Base-by-base conservation (phyloP, 2,888 invertebrate genomes). In the Drosophila macrospina region DNA sequence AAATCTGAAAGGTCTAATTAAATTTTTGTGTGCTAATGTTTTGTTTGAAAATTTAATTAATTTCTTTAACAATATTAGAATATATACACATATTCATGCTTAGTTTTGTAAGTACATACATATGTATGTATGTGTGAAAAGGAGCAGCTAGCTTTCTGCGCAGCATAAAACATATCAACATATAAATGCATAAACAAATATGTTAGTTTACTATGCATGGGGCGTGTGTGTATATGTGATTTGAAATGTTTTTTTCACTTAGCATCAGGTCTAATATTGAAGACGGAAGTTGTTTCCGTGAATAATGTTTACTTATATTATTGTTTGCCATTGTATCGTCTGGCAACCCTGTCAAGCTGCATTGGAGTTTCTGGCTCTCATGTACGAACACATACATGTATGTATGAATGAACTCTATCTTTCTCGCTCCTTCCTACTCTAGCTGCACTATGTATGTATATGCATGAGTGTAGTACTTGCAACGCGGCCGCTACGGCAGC, bases 361-460 rank as follows among this genome's bases (percentile, higher is more conserved):
- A 78, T 66, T 76, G 73, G 69, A 73, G 76, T 73, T 76, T 62
- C 62, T 39, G 52, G 30, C 41, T 64, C 67, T 55, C 61, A 54
- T 72, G 32, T 56, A 64, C 45, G 28, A 16, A 56, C 56, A 48
- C 61, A 42, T 10, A 36, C 34, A 61, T 28, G 11, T 20, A 39
- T 16, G 15, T 4, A 7, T 32, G 32, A 44, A 39, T 15, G 28
- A 48, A 59, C 39, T 47, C 39, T 47, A 34, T 55, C 51, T 68
- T 42, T 60, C 44, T 41, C 52, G 20, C 39, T 62, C 47, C 24
- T 42, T 57, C 66, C 10, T 13, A 42, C 59, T 62, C 45, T 48
- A 8, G 52, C 15, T 75, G 63, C 75, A 72, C 32, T 41, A 66
- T 47, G 26, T 48, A 16, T 37, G 20, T 47, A 10, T 47, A 10